phyloP scores from a whole-genome alignment of 1,140 invertebrate species.

The Eupeodes corollae region DNA sequence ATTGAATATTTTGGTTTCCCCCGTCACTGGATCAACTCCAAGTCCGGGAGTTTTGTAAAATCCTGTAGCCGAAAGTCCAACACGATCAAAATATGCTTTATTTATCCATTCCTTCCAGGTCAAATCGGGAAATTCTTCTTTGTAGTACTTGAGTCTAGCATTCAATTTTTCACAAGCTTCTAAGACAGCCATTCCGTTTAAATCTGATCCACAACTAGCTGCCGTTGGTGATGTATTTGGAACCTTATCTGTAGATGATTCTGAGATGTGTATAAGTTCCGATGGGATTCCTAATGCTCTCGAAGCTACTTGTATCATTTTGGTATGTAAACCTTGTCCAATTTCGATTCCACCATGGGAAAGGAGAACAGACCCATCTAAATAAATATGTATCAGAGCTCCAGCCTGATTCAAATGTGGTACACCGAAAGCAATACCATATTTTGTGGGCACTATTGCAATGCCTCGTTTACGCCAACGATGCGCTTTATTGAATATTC shows the following conservation, averaged over 20 bases:
- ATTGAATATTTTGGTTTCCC: conserved; percentile 58
- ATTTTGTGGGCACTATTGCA: conserved; percentile 77
- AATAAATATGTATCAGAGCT: conserved; percentile 79
- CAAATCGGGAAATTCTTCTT: conserved; percentile 62
- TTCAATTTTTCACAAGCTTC: conserved; percentile 71
- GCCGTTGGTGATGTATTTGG: conserved; percentile 89
- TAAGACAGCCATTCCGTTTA: conserved; percentile 90
- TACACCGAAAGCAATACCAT: conserved; percentile 75
- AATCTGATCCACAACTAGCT: conserved; percentile 80
- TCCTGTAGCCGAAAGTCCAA: conserved; percentile 75
- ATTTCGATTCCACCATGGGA: conserved; percentile 89
- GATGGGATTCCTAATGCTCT: conserved; percentile 59
- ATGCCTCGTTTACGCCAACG: conserved; percentile 83
- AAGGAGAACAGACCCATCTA: conserved; percentile 85
- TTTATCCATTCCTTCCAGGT: conserved; percentile 79
- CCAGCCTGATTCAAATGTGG: conserved; percentile 79
- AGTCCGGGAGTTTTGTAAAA: conserved; percentile 75
- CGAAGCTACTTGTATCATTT: conserved; percentile 84
- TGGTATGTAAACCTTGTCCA: conserved; percentile 92
- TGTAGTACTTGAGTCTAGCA: conserved; percentile 65
- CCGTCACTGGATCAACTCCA: conserved; percentile 61
- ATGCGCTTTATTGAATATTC: conserved; percentile 66
- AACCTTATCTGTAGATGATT: conserved; percentile 87
- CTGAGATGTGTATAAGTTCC: conserved; percentile 73
- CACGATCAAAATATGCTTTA: conserved; percentile 66